Evolutionary conservation across 1,140 invertebrate genomes (phyloP), one percentile per base, ranked within the genome.

Genomic region (Bombus breviceps): DNA sequence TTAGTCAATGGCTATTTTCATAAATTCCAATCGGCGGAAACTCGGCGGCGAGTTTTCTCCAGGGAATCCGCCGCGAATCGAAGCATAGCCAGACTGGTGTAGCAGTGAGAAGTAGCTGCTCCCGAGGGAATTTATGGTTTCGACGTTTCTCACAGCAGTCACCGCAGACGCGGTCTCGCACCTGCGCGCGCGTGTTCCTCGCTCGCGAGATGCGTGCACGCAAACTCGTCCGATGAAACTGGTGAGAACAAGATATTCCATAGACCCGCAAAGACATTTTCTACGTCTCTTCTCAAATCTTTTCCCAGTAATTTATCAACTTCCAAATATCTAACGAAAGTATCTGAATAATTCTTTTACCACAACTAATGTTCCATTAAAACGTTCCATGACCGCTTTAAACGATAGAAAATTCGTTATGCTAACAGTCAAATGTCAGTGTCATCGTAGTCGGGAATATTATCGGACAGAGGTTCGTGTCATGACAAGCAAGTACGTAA

Each of bases 111-210:
- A 57, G 59, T 73, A 82, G 86, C 59, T 78, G 80, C 59, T 86
- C 73, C 74, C 79, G 66, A 88, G 81, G 87, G 81, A 89, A 89
- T 89, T 88, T 76, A 89, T 72, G 86, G 62, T 89, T 89, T 87
- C 81, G 86, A 87, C 77, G 86, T 87, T 88, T 89, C 87, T 89
- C 87, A 89, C 81, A 87, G 81, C 77, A 64, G 69, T 71, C 64
- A 71, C 81, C 81, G 75, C 81, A 71, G 76, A 83, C 78, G 9
- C 64, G 69, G 43, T 64, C 41, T 47, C 43, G 75, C 85, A 86
- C 57, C 84, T 86, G 84, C 41, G 25, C 43, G 78, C 41, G n/a
- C 37, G 32, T 32, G 41, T 6, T 6, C 69, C 4, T 15, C 6
- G 37, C 25, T 28, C 69, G 69, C 69, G 69, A 71, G 34, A 34